A percentile compares a stretch with the other conserved stretches of the same genome.
Conservation (phyloP, 2,888 invertebrate genomes). For the Drosophila melanosoma region DNA sequence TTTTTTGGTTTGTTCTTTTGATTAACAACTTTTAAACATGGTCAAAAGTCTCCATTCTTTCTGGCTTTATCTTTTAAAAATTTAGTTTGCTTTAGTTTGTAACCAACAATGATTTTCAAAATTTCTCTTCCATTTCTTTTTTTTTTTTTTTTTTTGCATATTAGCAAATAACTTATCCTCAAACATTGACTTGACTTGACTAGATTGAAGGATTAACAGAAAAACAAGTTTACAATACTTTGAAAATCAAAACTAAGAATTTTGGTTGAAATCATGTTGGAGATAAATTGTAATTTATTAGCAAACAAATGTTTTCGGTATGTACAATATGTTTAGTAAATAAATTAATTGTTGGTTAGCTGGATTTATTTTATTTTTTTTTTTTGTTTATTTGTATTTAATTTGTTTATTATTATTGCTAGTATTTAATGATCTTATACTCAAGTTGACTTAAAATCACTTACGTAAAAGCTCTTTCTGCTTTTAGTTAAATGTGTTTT, state of each 20-base stretch:
- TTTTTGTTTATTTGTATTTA: constrained; percentile 3
- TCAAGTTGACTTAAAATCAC: constrained; percentile 64
- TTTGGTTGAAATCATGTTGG: constrained; percentile 40
- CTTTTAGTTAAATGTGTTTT: constrained; percentile 39
- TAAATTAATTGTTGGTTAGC: constrained; percentile 4
- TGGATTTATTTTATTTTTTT: constrained; percentile 3
- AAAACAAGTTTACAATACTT: constrained; percentile 49
- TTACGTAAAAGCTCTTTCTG: constrained; percentile 54
- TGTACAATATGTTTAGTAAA: constrained; percentile 34
- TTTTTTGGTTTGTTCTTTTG: constrained; percentile 36
- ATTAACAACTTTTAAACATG: constrained; percentile 45
- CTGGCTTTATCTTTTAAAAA: constrained; percentile 17
- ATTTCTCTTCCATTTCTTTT: not conserved
- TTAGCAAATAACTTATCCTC: constrained; percentile 47
- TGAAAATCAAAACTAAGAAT: constrained; percentile 18
- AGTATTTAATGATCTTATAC: constrained; percentile 38
- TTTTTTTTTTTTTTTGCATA: constrained; percentile 43
- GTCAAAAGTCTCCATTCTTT: constrained; percentile 34
- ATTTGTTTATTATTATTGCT: constrained; percentile 24
- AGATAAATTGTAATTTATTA: constrained; percentile 18
- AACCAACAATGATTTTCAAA: constrained; percentile 19
- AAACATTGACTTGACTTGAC: constrained; percentile 15
- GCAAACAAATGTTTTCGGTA: constrained; percentile 17
- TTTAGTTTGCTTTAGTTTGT: constrained; percentile 21
- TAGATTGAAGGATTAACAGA: constrained; percentile 30